These are phyloP conservation scores for zebrafish (Danio rerio) DNA, from an alignment of 2,113 vertebrate species.

Conservation along the genomic window GRCz12tu NC_133192.1:29138001-29138500, in stretches of 20 bases:
- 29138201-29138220: neutral
- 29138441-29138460: slow-evolving; percentile 32
- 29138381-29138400: neutral
- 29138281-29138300: neutral
- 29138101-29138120: neutral
- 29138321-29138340: neutral
- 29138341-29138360: slow-evolving; percentile 1
- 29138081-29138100: neutral
- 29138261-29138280: no score
- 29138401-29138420: neutral
- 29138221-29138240: no score
- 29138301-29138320: neutral
- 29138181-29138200: neutral
- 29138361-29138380: slow-evolving; percentile 23
- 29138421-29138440: slow-evolving; percentile 34
- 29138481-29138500: slow-evolving; percentile 15
- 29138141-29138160: neutral
- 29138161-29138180: no score
- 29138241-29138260: neutral
- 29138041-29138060: neutral
- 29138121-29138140: neutral
- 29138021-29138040: slow-evolving; percentile 3
- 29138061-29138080: neutral
- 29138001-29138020: neutral
- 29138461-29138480: slow-evolving; percentile 15